These are phyloP conservation scores for Dicrurus megarhynchus DNA, from an alignment of 2,113 vertebrate genomes.

Conservation along the genomic window DNA sequence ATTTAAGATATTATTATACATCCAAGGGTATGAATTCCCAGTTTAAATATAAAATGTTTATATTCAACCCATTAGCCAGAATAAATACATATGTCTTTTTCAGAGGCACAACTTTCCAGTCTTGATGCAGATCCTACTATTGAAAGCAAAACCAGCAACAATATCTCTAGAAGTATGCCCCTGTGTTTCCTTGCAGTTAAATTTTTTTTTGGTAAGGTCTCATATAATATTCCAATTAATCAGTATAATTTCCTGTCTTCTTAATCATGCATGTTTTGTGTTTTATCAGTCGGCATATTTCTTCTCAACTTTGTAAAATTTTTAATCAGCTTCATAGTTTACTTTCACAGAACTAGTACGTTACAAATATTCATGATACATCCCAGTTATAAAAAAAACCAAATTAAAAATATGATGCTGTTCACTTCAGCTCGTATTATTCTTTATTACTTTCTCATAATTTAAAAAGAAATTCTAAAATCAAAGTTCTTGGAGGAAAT, in stretches of 20 bases:
- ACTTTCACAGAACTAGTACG: neutral
- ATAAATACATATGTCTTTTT: neutral
- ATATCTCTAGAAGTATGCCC: neutral
- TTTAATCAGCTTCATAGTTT: neutral
- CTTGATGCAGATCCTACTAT: neutral
- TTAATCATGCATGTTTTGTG: neutral
- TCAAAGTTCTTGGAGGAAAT: neutral
- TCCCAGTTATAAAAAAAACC: neutral
- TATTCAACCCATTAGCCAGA: neutral
- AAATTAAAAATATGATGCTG: neutral
- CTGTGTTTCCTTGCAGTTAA: neutral
- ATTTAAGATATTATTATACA: neutral
- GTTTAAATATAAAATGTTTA: neutral
- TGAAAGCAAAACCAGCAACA: neutral
- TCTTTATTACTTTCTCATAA: neutral
- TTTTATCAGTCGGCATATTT: neutral
- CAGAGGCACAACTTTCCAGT: neutral
- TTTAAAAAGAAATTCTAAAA: neutral
- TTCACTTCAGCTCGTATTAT: neutral
- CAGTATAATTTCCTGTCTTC: neutral
- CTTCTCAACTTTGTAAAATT: neutral
- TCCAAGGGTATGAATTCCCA: neutral
- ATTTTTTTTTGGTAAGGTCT: neutral
- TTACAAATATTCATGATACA: neutral
- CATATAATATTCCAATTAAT: neutral